Percentiles rank a stretch among this genome's conserved stretches.
Conservation (phyloP, 2,113 vertebrate genomes). For the Lepisosteus osseus region DNA sequence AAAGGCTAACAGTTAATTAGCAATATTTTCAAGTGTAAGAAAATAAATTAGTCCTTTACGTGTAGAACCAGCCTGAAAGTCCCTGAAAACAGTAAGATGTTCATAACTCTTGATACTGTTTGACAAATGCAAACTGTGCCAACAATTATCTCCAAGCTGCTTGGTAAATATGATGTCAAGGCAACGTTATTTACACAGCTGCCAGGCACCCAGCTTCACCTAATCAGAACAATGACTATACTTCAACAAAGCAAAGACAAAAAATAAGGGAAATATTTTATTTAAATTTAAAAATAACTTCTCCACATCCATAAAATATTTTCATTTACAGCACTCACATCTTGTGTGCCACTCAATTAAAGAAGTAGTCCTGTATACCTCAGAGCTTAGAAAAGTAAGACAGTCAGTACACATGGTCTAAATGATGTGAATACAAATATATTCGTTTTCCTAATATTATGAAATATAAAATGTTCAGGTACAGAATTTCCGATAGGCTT, state of each 20-base stretch:
- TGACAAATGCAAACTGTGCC: neutral
- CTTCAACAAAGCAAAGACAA: neutral
- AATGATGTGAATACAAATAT: too few relatives aligned
- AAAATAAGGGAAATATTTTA: neutral
- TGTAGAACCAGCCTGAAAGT: neutral
- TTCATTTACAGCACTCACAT: too few relatives aligned
- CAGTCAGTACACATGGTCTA: too few relatives aligned
- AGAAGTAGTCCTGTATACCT: too few relatives aligned
- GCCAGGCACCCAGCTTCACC: slow-evolving; percentile 4
- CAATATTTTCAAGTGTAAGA: too few relatives aligned
- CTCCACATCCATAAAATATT: too few relatives aligned
- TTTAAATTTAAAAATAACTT: neutral
- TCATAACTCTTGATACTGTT: neutral
- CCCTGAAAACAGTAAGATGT: neutral
- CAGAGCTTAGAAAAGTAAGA: too few relatives aligned
- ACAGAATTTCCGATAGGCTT: too few relatives aligned
- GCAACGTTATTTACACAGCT: slow-evolving; percentile 1
- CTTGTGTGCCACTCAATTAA: too few relatives aligned
- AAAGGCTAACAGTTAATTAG: too few relatives aligned
- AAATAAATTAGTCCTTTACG: neutral
- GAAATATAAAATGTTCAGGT: too few relatives aligned
- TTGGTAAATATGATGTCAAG: neutral
- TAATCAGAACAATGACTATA: neutral
- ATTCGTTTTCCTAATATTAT: too few relatives aligned
- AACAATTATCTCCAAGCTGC: neutral